Base-by-base conservation (phyloP, 2,888 invertebrate species). In the Laothoe populi region DNA sequence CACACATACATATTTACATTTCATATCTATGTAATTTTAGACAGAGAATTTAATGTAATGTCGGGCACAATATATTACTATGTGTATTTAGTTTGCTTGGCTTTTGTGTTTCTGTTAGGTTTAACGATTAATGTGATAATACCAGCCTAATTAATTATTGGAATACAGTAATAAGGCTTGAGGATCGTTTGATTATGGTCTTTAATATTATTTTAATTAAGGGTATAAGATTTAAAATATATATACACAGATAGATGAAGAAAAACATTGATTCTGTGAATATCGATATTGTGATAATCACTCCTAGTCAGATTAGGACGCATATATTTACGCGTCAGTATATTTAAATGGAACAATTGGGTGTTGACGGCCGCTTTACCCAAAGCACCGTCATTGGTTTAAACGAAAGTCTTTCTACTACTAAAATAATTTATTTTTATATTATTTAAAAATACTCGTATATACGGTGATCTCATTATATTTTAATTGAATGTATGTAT, bases 381-480 rank as follows among this genome's bases (percentile, higher is more conserved):
- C 53, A 31, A 26, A 53, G 53, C 53, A 53, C 53, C 35, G 35
- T 35, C 16, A 31, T 7, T 53, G 35, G 53, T 53, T 26, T 53
- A 21, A 46, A 53, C 53, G 53, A 19, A 53, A 19, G 53, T 53
- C 19, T 48, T 26, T 53, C 35, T 53, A 19, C 2, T 53, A 35
- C 53, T 31, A 35, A 53, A 35, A 26, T 48, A n/a, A 53, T 53
- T 53, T 53, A 53, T 53, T 53, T 53, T 53, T 53, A 19, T 53
- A 53, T 53, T 31, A 53, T 53, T 53, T 53, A 53, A 35, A 35
- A 2, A 4, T 59, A 59, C 31, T 4, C n/a, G 11, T 59, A 59
- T 46, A 8, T 59, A 59, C 35, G 21, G 23, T 44, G 45, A 45
- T 59, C 45, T 59, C 45, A 46, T 44, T 59, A 44, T 24, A 26